Base-by-base conservation (phyloP, 2,797 vertebrate genomes). In the Rhabdomys pumilio region DNA sequence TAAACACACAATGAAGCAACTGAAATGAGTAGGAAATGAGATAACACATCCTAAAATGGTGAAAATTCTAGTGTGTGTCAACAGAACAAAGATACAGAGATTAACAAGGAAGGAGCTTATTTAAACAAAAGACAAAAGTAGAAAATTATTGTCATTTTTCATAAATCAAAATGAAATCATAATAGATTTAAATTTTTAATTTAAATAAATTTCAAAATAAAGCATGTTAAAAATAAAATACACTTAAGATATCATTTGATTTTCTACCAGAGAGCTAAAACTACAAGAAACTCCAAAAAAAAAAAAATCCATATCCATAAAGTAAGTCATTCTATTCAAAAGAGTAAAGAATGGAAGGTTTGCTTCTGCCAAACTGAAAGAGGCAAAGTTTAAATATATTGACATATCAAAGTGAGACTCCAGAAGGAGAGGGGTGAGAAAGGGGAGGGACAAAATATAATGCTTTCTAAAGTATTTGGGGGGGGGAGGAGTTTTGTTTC, bases 101-200 rank as follows among this genome's bases (percentile, higher is more conserved):
- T 81, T 26, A 8, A 73, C 63, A 91, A 41, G 26, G 14, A 47
- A 94, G 85, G 44, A 2, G 84, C 31, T 53, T 53, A 76, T 38
- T 95, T 80, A 81, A 86, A 38, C 90, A 75, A 80, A 95, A 80
- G 61, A 91, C 38, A 59, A 75, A 26, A 61, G 26, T 75, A 34
- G 53, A 6, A 61, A 75, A 87, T n/a, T 53, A 24, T 14, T 10
- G 63, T 76, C 31, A 79, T 9, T n/a, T 63, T 57, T 83, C 55
- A 65, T 88, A 26, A 29, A 88, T 84, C n/a, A 57, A 63, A 88
- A 94, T 65, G 79, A 93, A 87, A 80, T 5, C 50, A 8, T 63
- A 34, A 75, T 61, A 67, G 57, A 73, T 79, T 95, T 87, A 44
- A 90, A 81, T 5, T 8, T 85, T 63, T n/a, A 81, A 80, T 81